Evolutionary conservation across 2,888 invertebrate species (phyloP), one percentile per base, ranked within the genome.

Genomic region (Sarcophaga carnaria): DNA sequence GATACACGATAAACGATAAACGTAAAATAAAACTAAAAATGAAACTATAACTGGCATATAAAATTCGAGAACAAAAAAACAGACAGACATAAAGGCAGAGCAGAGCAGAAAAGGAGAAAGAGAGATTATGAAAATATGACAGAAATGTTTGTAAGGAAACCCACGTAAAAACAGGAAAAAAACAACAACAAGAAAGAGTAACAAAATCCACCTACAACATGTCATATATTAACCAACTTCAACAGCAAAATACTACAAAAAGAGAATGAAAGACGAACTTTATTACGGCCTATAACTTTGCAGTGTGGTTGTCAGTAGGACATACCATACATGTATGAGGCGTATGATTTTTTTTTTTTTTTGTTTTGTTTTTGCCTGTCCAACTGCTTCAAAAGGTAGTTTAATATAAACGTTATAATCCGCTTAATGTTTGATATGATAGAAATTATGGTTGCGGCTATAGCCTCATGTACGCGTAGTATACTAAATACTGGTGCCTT

Each of bases 391-490:
- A 74, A 67, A 60, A 76, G 22, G 27, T 54, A 70, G 49, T 76
- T 76, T 27, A 54, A n/a, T 27, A 64, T 8, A 59, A 71, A 72
- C 60, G 45, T 77, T 62, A 63, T 85, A 80, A 80, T 60, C 85
- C 63, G 80, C 72, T 80, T 77, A 80, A 77, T 72, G 54, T 77
- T 77, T 85, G 63, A 76, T 37, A 80, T 80, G 80, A 63, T 76
- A 10, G 60, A 70, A 75, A 75, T 75, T 74, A 75, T 75, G 59
- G 22, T 63, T 69, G 74, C 4, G 14, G 20, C 17, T 54, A 17
- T 17, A 49, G 12, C 3, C 10, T 54, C 54, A 54, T 54, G 17
- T 54, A 54, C 5, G 14, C 54, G 0, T 11, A 49, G 2, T 54
- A 17, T 0, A 3, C 17, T 4, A 49, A 14, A 17, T 17, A 0